Evolutionary conservation across 2,797 vertebrate genomes (phyloP).

Genomic region (Threskiornis aethiopicus): DNA sequence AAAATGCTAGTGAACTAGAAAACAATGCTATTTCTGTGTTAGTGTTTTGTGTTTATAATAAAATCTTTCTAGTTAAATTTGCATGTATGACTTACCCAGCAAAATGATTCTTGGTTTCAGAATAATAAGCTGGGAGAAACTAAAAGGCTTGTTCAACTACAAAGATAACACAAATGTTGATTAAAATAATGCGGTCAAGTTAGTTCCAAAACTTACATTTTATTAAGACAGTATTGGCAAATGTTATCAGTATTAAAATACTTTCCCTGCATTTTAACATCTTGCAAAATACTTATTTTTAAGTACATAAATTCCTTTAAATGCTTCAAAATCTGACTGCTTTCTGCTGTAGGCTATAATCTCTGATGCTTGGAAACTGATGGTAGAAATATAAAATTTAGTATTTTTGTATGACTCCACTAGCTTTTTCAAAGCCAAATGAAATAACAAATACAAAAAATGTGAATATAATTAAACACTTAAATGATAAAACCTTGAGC

Average conservation of each 20-base stretch:
- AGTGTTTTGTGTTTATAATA: background rate
- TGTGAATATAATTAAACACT: background rate
- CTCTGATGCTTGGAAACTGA: background rate
- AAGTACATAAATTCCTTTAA: background rate
- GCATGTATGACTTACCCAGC: background rate
- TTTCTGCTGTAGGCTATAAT: background rate
- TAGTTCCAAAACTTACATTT: background rate
- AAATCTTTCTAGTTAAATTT: background rate
- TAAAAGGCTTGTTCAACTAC: background rate
- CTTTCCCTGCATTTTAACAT: background rate
- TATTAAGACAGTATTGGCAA: background rate
- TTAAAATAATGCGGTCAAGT: background rate
- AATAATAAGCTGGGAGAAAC: background rate
- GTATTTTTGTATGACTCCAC: background rate
- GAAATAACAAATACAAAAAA: background rate
- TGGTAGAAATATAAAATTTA: background rate
- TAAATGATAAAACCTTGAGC: background rate
- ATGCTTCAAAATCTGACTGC: background rate
- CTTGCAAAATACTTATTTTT: background rate
- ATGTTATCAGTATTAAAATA: background rate
- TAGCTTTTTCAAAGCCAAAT: background rate
- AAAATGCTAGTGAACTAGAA: background rate
- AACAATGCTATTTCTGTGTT: background rate
- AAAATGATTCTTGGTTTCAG: background rate
- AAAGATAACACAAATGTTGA: background rate